These are phyloP conservation scores for Enoplosus armatus DNA, from an alignment of 2,797 vertebrate genomes.

Conservation along the genomic window DNA sequence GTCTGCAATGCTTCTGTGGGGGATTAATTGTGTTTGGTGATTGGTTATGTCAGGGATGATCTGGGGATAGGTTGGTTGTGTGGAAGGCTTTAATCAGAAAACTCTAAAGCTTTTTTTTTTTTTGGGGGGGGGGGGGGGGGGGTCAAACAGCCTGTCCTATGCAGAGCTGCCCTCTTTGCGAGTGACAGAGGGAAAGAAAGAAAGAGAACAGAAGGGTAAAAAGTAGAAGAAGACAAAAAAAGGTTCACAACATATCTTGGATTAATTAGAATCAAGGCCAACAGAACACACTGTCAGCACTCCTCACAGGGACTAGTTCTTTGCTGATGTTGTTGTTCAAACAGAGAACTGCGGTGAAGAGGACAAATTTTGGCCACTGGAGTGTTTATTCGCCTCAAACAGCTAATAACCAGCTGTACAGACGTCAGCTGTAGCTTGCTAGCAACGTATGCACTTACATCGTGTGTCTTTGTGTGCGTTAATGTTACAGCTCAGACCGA, in stretches of 20 bases:
- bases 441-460: not conserved
- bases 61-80: slow-evolving; percentile 31
- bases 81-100: slow-evolving; percentile 50
- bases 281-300: not conserved
- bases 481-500: not conserved
- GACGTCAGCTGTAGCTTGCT: not conserved
- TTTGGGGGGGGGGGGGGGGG: not conserved
- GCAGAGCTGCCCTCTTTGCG: slow-evolving; percentile 10
- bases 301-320: not conserved
- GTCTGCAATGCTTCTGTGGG: slow-evolving; percentile 59
- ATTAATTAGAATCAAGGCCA: slow-evolving; percentile 12
- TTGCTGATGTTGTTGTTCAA: not conserved
- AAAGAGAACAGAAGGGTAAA: not conserved
- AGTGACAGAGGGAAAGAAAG: not conserved
- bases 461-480: not conserved
- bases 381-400: not conserved
- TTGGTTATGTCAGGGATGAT: slow-evolving; percentile 54
- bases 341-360: not conserved
- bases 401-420: not conserved
- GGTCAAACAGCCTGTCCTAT: slow-evolving; percentile 21
- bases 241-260: not conserved
- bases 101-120: slow-evolving; percentile 21
- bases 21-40: slow-evolving; percentile 70
- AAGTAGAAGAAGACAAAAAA: not conserved
- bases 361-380: not conserved